Evolutionary conservation across 2,888 invertebrate species (phyloP).

Genomic region (Drosophila robusta): DNA sequence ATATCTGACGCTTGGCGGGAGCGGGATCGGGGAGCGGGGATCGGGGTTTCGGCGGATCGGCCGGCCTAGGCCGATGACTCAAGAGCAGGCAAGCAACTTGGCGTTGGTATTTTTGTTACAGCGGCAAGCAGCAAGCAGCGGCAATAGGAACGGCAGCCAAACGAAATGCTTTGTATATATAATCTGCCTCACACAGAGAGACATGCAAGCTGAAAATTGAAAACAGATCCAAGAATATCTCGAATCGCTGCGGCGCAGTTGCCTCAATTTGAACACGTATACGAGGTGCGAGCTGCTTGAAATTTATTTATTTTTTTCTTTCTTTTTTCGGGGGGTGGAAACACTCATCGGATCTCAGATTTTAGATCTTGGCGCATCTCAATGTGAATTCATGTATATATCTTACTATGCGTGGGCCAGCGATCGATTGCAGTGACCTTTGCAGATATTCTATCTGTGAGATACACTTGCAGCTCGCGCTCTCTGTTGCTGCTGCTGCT

Average conservation of each 20-base stretch:
- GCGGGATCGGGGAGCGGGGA: not conserved
- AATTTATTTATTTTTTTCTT: not conserved
- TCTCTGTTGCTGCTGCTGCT: constrained; percentile 5
- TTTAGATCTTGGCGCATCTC: constrained; percentile 2
- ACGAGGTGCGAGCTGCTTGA: constrained; percentile 46
- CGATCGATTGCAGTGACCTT: constrained; percentile 47
- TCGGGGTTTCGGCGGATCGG: constrained; percentile 23
- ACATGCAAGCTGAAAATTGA: constrained; percentile 63
- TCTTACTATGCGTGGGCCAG: constrained; percentile 36
- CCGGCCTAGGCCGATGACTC: constrained; percentile 77
- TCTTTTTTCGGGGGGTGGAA: not conserved
- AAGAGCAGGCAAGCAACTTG: constrained; percentile 70
- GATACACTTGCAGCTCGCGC: constrained; percentile 34
- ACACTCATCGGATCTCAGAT: constrained; percentile 45
- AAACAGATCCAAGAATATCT: constrained; percentile 85
- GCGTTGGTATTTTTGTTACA: constrained; percentile 83
- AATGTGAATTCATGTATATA: not conserved
- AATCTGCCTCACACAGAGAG: constrained; percentile 63
- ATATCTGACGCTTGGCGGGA: constrained; percentile 31
- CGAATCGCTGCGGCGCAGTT: constrained; percentile 71
- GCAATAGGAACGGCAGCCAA: constrained; percentile 52
- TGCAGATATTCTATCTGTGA: constrained; percentile 55
- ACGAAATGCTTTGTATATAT: constrained; percentile 69
- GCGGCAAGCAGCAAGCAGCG: constrained; percentile 31
- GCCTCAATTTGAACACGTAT: constrained; percentile 65